Percentiles rank a stretch among this genome's conserved stretches.
phyloP scores from a whole-genome alignment of 2,113 vertebrate genomes.

The Gadus chalcogrammus region DNA sequence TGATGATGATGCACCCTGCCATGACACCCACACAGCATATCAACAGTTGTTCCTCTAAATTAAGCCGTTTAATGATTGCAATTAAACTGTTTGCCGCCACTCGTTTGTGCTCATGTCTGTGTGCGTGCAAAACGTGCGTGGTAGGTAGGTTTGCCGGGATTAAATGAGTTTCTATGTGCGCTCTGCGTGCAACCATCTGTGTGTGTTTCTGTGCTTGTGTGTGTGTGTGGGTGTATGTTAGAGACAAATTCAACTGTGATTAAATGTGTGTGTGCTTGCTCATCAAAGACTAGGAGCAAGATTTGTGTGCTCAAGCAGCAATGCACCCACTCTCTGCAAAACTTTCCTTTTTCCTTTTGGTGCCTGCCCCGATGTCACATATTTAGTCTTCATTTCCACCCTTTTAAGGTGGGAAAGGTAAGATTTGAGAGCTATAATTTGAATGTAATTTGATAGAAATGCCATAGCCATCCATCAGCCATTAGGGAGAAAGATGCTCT shows the following conservation, averaged over 20 bases:
- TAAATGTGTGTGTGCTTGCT: not conserved
- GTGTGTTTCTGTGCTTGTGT: not conserved
- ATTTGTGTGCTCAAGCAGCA: not conserved
- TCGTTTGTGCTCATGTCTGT: not conserved
- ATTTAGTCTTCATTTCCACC: no score
- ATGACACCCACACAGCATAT: slow-evolving; percentile 54
- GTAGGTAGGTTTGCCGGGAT: not conserved
- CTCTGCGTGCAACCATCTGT: not conserved
- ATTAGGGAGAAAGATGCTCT: no score
- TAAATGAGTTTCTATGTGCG: not conserved
- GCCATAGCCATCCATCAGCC: no score
- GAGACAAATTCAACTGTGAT: not conserved
- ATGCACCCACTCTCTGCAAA: no score
- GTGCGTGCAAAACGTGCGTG: not conserved
- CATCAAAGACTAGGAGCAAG: not conserved
- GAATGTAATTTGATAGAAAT: no score
- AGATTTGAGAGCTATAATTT: no score
- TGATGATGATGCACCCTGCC: slow-evolving; percentile 61
- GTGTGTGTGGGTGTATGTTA: not conserved
- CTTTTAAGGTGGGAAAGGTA: no score
- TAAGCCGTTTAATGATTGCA: slow-evolving; percentile 64
- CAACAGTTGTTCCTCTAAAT: slow-evolving; percentile 68
- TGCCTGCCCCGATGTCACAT: no score
- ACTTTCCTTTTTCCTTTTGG: no score
- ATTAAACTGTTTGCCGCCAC: not conserved